Conservation (phyloP, 2,113 vertebrate genomes). For the Toxotes chatareus region DNA sequence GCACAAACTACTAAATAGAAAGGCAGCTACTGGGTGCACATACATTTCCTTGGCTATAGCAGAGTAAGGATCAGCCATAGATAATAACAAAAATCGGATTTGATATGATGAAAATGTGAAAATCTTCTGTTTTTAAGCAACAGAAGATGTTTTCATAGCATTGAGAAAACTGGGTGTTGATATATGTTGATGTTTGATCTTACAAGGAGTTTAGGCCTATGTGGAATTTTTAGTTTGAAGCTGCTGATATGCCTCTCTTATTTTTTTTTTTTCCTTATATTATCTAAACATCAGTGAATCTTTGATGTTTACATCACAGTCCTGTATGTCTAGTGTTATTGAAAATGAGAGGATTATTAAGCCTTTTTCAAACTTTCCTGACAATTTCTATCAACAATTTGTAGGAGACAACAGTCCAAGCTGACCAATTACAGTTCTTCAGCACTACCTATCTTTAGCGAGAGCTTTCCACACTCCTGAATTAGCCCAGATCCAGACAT, state of each 20-base stretch:
- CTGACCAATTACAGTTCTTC: no score
- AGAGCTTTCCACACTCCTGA: constrained; percentile 20
- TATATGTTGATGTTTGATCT: no score
- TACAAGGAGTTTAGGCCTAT: no score
- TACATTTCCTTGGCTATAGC: background rate
- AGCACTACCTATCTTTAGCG: constrained; percentile 30
- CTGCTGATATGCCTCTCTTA: no score
- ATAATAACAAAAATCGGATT: background rate
- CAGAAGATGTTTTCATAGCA: no score
- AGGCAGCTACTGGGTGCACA: background rate
- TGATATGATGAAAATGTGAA: background rate
- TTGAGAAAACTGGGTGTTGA: no score
- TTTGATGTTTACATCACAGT: background rate
- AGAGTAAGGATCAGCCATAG: background rate
- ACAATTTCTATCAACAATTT: background rate
- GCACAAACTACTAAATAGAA: background rate
- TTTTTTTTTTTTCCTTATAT: no score
- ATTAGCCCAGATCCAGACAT: constrained; percentile 45
- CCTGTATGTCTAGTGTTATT: background rate
- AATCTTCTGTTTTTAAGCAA: no score
- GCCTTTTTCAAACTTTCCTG: background rate
- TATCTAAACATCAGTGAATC: no score
- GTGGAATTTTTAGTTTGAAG: no score
- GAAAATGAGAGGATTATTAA: background rate
- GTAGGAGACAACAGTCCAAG: no score